Conservation (phyloP, 2,113 vertebrate species). For the Anas platyrhynchos region DNA sequence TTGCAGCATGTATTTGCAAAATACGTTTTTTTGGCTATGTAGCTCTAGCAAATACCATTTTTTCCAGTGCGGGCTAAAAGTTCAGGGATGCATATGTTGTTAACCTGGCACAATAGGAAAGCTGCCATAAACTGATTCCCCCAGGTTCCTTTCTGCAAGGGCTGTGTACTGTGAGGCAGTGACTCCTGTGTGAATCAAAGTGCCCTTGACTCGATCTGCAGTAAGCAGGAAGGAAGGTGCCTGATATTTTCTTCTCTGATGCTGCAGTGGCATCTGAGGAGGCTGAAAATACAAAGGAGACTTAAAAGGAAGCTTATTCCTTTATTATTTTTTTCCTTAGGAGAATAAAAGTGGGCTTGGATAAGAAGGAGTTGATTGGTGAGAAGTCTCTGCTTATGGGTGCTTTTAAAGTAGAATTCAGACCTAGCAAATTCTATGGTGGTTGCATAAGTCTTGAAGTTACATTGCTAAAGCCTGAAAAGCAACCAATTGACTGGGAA, state of each 20-base stretch:
- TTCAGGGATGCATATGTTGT: background rate
- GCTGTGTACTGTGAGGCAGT: background rate
- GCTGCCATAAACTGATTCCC: slow-evolving; percentile 1
- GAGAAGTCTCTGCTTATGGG: background rate
- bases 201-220: slow-evolving; percentile 44
- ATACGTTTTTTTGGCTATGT: background rate
- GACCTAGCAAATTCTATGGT: slow-evolving; percentile 41
- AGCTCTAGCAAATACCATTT: background rate
- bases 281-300: slow-evolving; percentile 22
- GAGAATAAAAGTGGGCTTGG: background rate
- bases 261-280: slow-evolving; percentile 44
- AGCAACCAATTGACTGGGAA: slow-evolving; percentile 5
- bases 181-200: background rate
- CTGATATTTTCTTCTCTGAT: background rate
- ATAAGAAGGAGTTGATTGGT: background rate
- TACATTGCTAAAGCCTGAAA: background rate
- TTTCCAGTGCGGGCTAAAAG: background rate
- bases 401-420: slow-evolving; percentile 17
- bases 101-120: background rate
- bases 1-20: slow-evolving; percentile 7
- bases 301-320: slow-evolving; percentile 5
- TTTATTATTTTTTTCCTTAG: background rate
- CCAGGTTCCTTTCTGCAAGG: background rate
- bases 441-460: slow-evolving; percentile 45
- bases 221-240: slow-evolving; percentile 26